Evolutionary conservation across 2,888 invertebrate genomes (phyloP).

Genomic region (Aelia acuminata): DNA sequence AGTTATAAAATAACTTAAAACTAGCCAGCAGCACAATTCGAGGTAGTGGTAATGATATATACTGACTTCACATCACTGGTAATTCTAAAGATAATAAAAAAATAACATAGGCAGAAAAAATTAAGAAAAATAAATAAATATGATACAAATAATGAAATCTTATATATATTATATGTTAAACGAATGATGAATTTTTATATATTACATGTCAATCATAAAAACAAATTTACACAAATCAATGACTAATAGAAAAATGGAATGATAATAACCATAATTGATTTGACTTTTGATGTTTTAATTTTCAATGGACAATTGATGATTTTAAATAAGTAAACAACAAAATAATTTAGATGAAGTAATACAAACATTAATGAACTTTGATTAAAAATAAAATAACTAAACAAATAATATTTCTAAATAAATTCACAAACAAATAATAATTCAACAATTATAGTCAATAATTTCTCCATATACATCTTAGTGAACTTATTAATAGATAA

Average conservation of each 20-base stretch:
- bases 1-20: slow-evolving; percentile 28
- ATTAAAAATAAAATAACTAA: not conserved
- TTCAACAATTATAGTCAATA: not conserved
- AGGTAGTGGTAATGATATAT: slow-evolving; percentile 54
- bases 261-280: not conserved
- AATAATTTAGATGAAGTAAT: not conserved
- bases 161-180: not conserved
- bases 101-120: slow-evolving; percentile 13
- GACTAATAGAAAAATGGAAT: slow-evolving; percentile 17
- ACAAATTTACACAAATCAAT: not conserved
- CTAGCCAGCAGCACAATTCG: slow-evolving; percentile 25
- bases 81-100: not conserved
- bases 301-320: not conserved
- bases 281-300: not conserved
- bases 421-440: no score
- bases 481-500: not conserved
- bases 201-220: not conserved
- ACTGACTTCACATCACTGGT: slow-evolving; percentile 45
- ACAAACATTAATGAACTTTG: not conserved
- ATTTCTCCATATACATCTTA: not conserved
- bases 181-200: not conserved
- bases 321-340: not conserved
- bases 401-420: no score
- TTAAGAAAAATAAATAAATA: slow-evolving; percentile 19
- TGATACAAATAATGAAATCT: not conserved